Conservation (phyloP, 2,888 invertebrate species). For the Chorisops tibialis region DNA sequence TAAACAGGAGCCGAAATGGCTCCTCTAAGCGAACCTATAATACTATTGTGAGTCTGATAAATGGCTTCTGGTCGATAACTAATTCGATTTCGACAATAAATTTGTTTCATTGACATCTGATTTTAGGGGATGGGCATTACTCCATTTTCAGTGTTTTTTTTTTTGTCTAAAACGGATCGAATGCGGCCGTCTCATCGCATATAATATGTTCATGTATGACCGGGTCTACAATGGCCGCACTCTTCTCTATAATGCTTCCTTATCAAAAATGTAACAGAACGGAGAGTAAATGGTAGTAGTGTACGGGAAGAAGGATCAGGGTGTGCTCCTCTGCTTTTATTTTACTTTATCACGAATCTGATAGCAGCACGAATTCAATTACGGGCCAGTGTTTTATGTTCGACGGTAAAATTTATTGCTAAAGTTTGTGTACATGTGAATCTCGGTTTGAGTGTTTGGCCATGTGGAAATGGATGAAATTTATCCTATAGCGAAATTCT, state of each 20-base stretch:
- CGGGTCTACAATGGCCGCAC: too few relatives aligned
- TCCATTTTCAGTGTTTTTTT: neutral
- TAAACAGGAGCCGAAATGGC: too few relatives aligned
- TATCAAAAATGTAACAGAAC: neutral
- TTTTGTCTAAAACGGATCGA: too few relatives aligned
- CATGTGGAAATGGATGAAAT: slow-evolving; percentile 22
- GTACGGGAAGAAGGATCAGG: neutral
- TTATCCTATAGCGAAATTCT: neutral
- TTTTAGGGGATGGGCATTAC: slow-evolving; percentile 16
- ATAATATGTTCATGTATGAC: too few relatives aligned
- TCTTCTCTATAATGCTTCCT: too few relatives aligned
- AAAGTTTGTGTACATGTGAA: slow-evolving; percentile 31
- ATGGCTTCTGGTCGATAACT: slow-evolving; percentile 24
- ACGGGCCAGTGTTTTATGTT: slow-evolving; percentile 34
- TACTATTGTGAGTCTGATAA: slow-evolving; percentile 21
- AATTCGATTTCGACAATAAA: slow-evolving; percentile 23
- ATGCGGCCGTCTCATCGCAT: too few relatives aligned
- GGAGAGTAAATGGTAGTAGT: neutral
- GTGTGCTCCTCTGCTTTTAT: slow-evolving; percentile 29
- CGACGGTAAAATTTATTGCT: slow-evolving; percentile 33
- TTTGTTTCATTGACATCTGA: slow-evolving; percentile 14
- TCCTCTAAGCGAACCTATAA: slow-evolving; percentile 1
- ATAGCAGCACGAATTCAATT: slow-evolving; percentile 35
- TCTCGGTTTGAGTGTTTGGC: slow-evolving; percentile 17
- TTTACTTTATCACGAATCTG: slow-evolving; percentile 34